Conservation (phyloP, 2,888 invertebrate species). For the Abrostola tripartita region DNA sequence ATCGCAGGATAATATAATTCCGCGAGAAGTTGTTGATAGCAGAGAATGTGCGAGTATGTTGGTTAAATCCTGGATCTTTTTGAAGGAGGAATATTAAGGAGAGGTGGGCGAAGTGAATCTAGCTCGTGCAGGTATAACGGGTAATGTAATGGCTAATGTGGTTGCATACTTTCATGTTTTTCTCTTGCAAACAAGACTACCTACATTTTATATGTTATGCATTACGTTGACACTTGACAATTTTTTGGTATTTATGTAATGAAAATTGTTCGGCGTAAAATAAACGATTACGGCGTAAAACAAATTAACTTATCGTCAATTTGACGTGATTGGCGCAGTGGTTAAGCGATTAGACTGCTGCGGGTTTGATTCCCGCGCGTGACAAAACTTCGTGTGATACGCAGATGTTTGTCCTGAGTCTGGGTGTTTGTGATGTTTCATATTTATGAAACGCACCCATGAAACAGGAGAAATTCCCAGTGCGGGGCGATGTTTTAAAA, state of each 20-base stretch:
- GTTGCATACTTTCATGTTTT: conserved; percentile 19
- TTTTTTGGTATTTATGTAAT: neutral
- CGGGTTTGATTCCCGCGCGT: too few species aligned
- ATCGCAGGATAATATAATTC: conserved; percentile 68
- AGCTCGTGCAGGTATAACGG: conserved; percentile 13
- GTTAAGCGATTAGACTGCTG: too few species aligned
- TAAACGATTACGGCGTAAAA: too few species aligned
- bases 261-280: too few species aligned
- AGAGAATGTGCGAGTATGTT: conserved; percentile 58
- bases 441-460: too few species aligned
- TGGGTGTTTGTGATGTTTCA: too few species aligned
- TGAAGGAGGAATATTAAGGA: conserved; percentile 52
- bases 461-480: too few species aligned
- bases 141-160: conserved; percentile 28
- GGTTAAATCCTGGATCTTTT: conserved; percentile 58
- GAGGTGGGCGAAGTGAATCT: conserved; percentile 24
- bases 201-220: neutral
- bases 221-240: neutral
- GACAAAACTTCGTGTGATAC: too few species aligned
- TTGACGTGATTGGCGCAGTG: too few species aligned
- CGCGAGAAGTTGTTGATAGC: conserved; percentile 66
- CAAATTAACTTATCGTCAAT: too few species aligned
- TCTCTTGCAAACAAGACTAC: conserved; percentile 5
- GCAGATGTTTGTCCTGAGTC: too few species aligned
- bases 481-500: too few species aligned